Evolutionary conservation across 2,888 invertebrate species (phyloP).

Genomic region (Corbicula japonica): DNA sequence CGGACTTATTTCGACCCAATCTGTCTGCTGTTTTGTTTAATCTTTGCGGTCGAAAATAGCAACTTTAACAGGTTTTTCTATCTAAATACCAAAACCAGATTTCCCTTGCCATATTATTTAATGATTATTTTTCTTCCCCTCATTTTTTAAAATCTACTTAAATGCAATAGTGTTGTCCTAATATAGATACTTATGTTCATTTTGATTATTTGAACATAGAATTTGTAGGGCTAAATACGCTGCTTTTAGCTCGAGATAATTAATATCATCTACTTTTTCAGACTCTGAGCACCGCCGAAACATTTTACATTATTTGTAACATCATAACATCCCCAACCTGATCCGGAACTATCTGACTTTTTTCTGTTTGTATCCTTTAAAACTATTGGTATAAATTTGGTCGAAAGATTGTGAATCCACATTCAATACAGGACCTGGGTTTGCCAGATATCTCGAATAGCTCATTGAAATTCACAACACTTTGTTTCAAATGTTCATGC

Average conservation of each 20-base stretch:
- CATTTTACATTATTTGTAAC: no score
- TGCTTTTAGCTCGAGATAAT: no score
- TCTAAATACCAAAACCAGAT: constrained; percentile 35
- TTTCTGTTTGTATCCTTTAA: no score
- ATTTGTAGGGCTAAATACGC: constrained; percentile 33
- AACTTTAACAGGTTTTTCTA: constrained; percentile 39
- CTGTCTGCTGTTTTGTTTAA: constrained; percentile 35
- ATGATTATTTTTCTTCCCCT: constrained; percentile 22
- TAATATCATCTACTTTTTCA: no score
- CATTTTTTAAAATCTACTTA: constrained; percentile 44
- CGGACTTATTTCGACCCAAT: constrained; percentile 16
- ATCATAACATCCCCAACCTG: no score
- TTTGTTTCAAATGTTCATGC: constrained; percentile 6
- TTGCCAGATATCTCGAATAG: constrained; percentile 6
- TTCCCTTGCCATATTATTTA: constrained; percentile 15
- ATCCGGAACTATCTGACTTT: no score
- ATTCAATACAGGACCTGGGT: constrained; percentile 21
- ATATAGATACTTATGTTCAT: constrained; percentile 33
- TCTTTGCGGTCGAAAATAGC: constrained; percentile 27
- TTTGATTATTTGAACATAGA: constrained; percentile 2
- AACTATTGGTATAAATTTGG: no score
- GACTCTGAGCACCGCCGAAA: no score
- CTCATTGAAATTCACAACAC: constrained; percentile 36
- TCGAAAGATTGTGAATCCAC: constrained; percentile 45
- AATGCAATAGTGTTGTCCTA: constrained; percentile 54